Conservation (phyloP, 2,888 invertebrate genomes). For the Phytoseiulus persimilis region DNA sequence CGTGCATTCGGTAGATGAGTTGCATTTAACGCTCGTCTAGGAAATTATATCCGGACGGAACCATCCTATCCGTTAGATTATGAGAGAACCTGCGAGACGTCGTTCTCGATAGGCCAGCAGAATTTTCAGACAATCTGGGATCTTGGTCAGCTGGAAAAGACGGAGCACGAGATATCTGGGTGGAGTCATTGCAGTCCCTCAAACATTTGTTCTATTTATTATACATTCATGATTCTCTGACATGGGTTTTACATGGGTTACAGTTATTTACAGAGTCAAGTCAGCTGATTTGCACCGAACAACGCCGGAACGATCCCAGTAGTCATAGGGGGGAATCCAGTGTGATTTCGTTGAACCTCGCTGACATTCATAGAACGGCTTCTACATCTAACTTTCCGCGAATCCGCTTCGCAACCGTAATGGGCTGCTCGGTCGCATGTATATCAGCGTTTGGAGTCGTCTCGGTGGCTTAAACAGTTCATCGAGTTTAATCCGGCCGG, state of each 20-base stretch:
- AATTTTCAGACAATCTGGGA: too few species aligned
- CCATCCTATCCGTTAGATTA: too few species aligned
- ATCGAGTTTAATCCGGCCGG: neutral
- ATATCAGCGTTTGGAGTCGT: neutral
- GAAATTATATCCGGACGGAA: too few species aligned
- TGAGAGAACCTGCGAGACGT: too few species aligned
- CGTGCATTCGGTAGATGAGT: too few species aligned
- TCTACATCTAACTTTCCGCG: neutral
- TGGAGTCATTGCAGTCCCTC: neutral
- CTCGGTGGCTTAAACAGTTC: neutral
- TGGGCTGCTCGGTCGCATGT: neutral
- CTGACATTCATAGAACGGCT: neutral
- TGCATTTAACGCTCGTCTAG: too few species aligned
- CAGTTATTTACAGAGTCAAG: neutral
- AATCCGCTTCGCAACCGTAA: neutral
- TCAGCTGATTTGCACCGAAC: neutral
- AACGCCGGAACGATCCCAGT: neutral
- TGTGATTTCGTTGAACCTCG: neutral
- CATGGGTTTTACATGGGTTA: neutral
- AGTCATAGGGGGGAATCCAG: neutral
- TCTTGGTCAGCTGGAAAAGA: too few species aligned
- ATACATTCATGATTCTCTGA: neutral
- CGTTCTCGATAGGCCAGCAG: too few species aligned
- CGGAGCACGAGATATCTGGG: too few species aligned
- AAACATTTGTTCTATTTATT: neutral